A percentile compares a stretch with the other conserved stretches of the same genome.
These are phyloP conservation scores for Cyprinella venusta DNA, from an alignment of 2,797 vertebrate species.

Conservation along the genomic window DNA sequence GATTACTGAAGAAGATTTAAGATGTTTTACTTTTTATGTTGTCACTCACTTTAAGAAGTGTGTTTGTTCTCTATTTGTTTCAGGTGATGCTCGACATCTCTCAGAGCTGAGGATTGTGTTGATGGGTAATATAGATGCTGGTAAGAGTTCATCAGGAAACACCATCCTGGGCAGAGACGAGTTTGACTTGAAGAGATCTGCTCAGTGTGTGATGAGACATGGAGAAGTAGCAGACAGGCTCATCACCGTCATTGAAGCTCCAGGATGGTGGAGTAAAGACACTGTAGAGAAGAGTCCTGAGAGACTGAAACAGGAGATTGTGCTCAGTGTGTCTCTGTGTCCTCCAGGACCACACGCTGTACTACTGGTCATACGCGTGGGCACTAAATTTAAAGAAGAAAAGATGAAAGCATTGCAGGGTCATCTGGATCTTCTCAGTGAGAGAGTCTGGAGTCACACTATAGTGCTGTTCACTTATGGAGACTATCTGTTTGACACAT, in stretches of 20 bases:
- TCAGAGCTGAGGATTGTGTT: conserved; percentile 29
- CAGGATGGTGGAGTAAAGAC: neutral
- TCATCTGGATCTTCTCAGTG: neutral
- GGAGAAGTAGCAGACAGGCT: conserved; percentile 16
- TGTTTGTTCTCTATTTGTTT: neutral
- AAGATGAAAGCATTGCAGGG: neutral
- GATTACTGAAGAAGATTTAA: no score
- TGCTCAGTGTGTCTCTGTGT: conserved; percentile 25
- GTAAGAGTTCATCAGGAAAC: conserved; percentile 25
- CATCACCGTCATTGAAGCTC: conserved; percentile 30
- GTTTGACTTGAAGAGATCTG: conserved; percentile 12
- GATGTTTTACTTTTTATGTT: no score
- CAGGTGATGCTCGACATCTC: neutral
- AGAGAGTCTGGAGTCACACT: conserved; percentile 38
- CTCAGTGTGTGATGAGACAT: conserved; percentile 27
- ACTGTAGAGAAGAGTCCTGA: neutral
- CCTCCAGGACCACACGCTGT: conserved; percentile 31
- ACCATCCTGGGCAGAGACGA: neutral
- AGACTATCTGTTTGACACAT: conserved; percentile 11
- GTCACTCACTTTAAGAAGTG: no score
- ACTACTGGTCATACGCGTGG: neutral
- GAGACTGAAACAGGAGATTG: conserved; percentile 15
- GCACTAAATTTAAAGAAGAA: rapidly evolving
- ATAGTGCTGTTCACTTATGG: neutral
- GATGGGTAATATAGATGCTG: rapidly evolving